phyloP scores from a whole-genome alignment of 2,888 invertebrate species.

The Amaurobius ferox region DNA sequence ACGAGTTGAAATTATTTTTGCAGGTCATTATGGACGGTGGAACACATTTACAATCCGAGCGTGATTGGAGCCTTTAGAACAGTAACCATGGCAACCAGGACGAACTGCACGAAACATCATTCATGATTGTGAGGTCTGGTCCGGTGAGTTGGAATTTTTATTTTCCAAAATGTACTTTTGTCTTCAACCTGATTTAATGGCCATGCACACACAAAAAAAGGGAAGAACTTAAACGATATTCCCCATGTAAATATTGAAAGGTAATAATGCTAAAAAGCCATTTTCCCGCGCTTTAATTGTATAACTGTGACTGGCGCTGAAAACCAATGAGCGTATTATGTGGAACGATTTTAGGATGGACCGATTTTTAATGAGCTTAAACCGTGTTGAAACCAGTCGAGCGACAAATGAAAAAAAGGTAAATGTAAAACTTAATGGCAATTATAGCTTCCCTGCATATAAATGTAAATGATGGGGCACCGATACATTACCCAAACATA shows the following conservation, averaged over 20 bases:
- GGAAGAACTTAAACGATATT: constrained; percentile 39
- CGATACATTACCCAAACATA: neutral
- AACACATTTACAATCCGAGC: constrained; percentile 54
- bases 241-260: constrained; percentile 68
- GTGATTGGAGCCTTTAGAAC: constrained; percentile 60
- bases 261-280: constrained; percentile 63
- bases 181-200: constrained; percentile 42
- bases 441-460: neutral
- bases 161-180: constrained; percentile 54
- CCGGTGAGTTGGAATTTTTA: constrained; percentile 53
- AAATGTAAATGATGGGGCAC: neutral
- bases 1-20: constrained; percentile 69
- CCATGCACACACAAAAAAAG: neutral
- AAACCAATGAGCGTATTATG: constrained; percentile 37
- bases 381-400: neutral
- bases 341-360: neutral
- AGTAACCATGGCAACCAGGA: constrained; percentile 45
- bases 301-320: constrained; percentile 32
- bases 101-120: constrained; percentile 61
- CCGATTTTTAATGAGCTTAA: neutral
- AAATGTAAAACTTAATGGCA: neutral
- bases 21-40: constrained; percentile 63
- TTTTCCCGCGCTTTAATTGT: constrained; percentile 50
- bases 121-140: constrained; percentile 60
- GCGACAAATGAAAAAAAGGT: neutral